Conservation (phyloP, 2,113 vertebrate species). For the Chionodraco myersi region DNA sequence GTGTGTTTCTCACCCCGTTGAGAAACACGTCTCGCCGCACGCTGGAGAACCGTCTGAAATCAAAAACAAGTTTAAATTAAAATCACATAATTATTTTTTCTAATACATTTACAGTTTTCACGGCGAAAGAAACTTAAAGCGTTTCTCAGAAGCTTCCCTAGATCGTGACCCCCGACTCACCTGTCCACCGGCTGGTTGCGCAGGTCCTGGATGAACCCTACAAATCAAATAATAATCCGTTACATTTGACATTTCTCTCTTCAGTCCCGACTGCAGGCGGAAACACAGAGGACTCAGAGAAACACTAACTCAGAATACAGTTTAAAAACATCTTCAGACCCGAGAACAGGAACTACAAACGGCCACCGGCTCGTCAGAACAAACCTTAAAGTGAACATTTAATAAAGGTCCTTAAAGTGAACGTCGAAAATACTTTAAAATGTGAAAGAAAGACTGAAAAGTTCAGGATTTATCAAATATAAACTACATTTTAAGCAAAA, state of each 20-base stretch:
- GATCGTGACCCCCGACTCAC: constrained; percentile 79
- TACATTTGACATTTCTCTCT: background rate
- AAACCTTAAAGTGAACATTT: background rate
- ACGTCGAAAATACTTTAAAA: no score
- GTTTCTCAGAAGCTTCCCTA: no score
- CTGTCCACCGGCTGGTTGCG: constrained; percentile 96
- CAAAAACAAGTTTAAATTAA: constrained; percentile 3
- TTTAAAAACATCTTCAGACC: background rate
- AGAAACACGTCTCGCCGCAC: constrained; percentile 96
- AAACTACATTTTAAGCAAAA: no score
- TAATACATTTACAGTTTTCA: background rate
- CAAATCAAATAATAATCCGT: constrained; percentile 47
- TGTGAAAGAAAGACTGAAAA: no score
- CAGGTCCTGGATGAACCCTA: constrained; percentile 98
- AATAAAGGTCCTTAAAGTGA: no score
- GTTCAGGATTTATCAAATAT: no score
- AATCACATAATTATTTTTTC: no score
- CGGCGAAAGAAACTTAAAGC: background rate
- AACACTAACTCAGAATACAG: background rate
- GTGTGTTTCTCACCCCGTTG: constrained; percentile 94
- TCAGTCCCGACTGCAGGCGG: no score
- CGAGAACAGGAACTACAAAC: no score
- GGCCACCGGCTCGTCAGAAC: background rate
- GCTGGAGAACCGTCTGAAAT: constrained; percentile 92
- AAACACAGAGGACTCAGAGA: no score